A percentile compares a stretch with the other conserved stretches of the same genome.
Conservation (phyloP, 2,888 invertebrate species). For the Aphidius colemani region DNA sequence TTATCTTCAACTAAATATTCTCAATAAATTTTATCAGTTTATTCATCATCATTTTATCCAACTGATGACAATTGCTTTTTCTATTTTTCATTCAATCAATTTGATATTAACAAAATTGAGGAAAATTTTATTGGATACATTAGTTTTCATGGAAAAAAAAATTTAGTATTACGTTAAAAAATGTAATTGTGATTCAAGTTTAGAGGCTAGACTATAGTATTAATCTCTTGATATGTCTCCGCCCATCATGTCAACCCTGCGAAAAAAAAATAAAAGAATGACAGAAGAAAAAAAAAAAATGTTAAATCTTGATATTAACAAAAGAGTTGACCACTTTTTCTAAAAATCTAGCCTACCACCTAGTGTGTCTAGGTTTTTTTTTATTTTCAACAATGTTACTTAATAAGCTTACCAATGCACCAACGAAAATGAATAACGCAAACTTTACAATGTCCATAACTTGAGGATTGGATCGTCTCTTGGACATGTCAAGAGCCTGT, state of each 20-base stretch:
- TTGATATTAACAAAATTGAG: too few species aligned
- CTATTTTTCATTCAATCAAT: neutral
- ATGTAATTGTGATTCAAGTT: slow-evolving; percentile 11
- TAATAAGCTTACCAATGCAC: slow-evolving; percentile 59
- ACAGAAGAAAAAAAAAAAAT: slow-evolving; percentile 24
- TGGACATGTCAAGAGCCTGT: slow-evolving; percentile 41
- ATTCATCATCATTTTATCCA: too few species aligned
- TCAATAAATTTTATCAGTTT: too few species aligned
- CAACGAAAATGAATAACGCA: slow-evolving; percentile 46
- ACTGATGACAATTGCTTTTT: too few species aligned
- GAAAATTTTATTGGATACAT: too few species aligned
- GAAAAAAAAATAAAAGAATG: slow-evolving; percentile 21
- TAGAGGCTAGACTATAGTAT: neutral
- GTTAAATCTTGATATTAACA: slow-evolving; percentile 22
- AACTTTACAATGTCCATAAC: slow-evolving; percentile 9
- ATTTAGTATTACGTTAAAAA: neutral
- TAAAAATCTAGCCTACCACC: slow-evolving; percentile 40
- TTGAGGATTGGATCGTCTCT: slow-evolving; percentile 16
- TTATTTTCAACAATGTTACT: slow-evolving; percentile 53
- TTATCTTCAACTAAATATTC: too few species aligned
- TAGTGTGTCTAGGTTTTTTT: slow-evolving; percentile 40
- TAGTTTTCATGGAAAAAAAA: neutral
- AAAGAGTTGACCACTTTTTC: slow-evolving; percentile 30
- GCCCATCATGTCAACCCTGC: slow-evolving; percentile 16
- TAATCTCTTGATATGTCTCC: slow-evolving; percentile 10